Conservation (phyloP, 2,113 vertebrate species). For the Eurypyga helias region DNA sequence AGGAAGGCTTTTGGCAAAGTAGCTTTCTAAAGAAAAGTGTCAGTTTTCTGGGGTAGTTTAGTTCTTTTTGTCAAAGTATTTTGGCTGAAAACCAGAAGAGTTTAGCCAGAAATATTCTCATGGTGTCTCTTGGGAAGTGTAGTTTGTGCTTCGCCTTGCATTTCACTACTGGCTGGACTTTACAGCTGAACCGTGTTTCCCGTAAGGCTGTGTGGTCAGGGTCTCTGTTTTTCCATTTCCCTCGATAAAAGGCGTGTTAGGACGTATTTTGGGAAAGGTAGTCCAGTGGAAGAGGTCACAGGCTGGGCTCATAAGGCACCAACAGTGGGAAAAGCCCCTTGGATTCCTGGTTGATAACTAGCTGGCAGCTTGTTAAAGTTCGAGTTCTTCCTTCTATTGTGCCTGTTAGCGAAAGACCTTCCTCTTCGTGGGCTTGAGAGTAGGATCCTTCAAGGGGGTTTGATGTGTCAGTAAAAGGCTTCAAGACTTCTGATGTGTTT, state of each 20-base stretch:
- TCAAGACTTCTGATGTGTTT: background rate
- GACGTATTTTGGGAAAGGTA: background rate
- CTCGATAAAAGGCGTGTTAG: background rate
- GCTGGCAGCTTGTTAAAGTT: background rate
- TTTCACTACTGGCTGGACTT: conserved; percentile 22
- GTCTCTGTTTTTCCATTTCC: background rate
- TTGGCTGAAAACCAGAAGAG: conserved; percentile 58
- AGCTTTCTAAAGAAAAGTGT: conserved; percentile 8
- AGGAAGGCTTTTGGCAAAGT: background rate
- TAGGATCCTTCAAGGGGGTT: background rate
- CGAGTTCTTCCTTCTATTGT: background rate
- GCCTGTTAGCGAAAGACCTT: background rate
- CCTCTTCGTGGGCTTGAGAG: background rate
- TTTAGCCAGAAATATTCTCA: conserved; percentile 51
- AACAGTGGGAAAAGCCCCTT: background rate
- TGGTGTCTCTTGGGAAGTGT: conserved; percentile 58
- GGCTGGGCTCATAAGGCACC: background rate
- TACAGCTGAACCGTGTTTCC: background rate
- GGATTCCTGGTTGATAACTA: background rate
- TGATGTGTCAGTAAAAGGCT: background rate
- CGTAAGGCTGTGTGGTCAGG: background rate
- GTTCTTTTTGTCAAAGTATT: conserved; percentile 34
- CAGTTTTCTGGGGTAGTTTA: conserved; percentile 2
- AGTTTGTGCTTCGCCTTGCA: conserved; percentile 7
- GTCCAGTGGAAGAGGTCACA: background rate